A percentile compares a stretch with the other conserved stretches of the same genome.
These are phyloP conservation scores for human (Homo sapiens) DNA, from an alignment of 2,113 vertebrate genomes.

Conservation along the genomic window DNA sequence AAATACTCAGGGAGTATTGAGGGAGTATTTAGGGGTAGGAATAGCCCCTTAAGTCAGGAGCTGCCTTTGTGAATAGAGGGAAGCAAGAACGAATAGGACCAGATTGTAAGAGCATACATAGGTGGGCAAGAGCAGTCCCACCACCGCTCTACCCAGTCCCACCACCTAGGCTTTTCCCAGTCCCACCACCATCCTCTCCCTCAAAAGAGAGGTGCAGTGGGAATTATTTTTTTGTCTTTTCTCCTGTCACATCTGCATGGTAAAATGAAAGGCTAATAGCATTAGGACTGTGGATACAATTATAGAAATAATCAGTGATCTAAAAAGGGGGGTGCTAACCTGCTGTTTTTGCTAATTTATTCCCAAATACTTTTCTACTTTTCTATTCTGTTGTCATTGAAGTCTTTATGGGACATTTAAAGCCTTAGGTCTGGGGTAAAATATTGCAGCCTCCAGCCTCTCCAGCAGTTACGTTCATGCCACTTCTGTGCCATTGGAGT, in stretches of 20 bases:
- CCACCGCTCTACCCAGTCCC: not conserved
- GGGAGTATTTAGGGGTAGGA: not conserved
- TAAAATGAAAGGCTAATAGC: not conserved
- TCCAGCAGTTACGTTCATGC: not conserved
- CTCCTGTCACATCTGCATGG: not conserved
- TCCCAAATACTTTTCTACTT: not conserved
- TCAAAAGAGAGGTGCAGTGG: not conserved
- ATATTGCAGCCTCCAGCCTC: not conserved
- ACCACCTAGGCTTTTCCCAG: not conserved
- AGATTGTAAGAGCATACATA: not conserved
- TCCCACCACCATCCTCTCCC: not conserved
- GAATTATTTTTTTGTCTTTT: not conserved
- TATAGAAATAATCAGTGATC: not conserved
- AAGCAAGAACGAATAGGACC: not conserved
- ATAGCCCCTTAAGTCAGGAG: not conserved
- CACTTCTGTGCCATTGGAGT: not conserved
- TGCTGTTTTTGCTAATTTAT: not conserved
- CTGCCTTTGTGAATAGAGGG: not conserved
- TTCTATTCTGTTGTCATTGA: not conserved
- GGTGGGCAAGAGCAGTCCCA: not conserved
- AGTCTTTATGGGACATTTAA: not conserved
- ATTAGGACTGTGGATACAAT: not conserved
- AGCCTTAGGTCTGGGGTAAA: not conserved
- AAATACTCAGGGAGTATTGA: not conserved
- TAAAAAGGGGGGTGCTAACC: not conserved